Evolutionary conservation across 2,113 vertebrate genomes (phyloP).

Genomic region (Gallinago paraguaiae): DNA sequence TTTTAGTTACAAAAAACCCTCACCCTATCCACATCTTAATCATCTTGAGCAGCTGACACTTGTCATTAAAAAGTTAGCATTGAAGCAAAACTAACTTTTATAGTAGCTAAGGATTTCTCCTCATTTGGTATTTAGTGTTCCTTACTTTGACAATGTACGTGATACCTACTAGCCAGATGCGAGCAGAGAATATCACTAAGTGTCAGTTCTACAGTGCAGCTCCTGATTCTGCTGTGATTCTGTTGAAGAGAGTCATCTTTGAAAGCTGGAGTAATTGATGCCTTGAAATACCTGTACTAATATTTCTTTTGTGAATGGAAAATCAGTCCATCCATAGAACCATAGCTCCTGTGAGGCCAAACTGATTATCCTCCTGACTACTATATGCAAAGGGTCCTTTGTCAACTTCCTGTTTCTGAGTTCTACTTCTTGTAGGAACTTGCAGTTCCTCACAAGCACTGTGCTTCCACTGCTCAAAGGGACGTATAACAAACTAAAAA

Average conservation of each 20-base stretch:
- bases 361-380: neutral
- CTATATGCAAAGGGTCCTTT: neutral
- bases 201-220: neutral
- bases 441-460: neutral
- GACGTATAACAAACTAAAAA: neutral
- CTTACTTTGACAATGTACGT: neutral
- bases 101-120: neutral
- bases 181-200: neutral
- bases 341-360: neutral
- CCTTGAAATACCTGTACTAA: neutral
- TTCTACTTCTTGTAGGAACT: neutral
- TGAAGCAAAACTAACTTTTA: neutral
- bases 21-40: rapidly evolving
- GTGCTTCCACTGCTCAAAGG: neutral
- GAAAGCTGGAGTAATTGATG: neutral
- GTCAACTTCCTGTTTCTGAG: neutral
- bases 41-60: neutral
- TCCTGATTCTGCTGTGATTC: neutral
- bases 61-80: neutral
- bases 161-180: neutral
- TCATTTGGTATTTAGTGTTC: neutral
- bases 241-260: neutral
- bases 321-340: neutral
- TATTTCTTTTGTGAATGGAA: neutral
- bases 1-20: neutral